Conservation (phyloP, 1,140 invertebrate genomes). For the Sitophilus oryzae region DNA sequence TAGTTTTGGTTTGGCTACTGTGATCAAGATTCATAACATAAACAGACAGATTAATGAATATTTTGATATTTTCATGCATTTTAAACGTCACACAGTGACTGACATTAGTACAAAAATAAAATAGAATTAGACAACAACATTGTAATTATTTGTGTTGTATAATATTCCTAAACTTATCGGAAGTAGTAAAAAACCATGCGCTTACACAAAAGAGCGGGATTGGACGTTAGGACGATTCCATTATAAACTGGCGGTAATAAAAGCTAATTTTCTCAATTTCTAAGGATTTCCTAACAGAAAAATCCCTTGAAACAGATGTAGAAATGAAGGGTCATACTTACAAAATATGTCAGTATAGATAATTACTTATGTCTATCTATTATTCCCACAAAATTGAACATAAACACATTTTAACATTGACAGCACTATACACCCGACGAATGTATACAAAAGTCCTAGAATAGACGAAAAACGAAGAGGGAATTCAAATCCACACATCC, state of each 20-base stretch:
- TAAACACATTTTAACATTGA: conserved; percentile 39
- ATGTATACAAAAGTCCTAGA: conserved; percentile 43
- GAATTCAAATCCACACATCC: conserved; percentile 41
- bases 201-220: conserved; percentile 40
- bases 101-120: too few species aligned
- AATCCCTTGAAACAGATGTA: conserved; percentile 17
- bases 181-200: conserved; percentile 29
- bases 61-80: too few species aligned
- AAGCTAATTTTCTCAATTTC: conserved; percentile 21
- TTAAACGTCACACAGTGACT: too few species aligned
- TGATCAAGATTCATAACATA: too few species aligned
- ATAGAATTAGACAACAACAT: too few species aligned
- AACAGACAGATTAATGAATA: too few species aligned
- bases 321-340: conserved; percentile 36
- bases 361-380: conserved; percentile 35
- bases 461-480: conserved; percentile 39
- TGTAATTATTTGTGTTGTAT: too few species aligned
- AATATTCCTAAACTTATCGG: conserved; percentile 5
- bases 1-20: too few species aligned
- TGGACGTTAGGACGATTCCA: conserved; percentile 39
- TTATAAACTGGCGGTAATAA: conserved; percentile 22
- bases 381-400: conserved; percentile 38
- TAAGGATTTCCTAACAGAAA: conserved; percentile 41
- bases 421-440: conserved; percentile 43
- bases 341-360: conserved; percentile 27